A percentile compares a stretch with the other conserved stretches of the same genome.
phyloP scores from a whole-genome alignment of 1,140 invertebrate genomes.

The Lordiphosa mommai region DNA sequence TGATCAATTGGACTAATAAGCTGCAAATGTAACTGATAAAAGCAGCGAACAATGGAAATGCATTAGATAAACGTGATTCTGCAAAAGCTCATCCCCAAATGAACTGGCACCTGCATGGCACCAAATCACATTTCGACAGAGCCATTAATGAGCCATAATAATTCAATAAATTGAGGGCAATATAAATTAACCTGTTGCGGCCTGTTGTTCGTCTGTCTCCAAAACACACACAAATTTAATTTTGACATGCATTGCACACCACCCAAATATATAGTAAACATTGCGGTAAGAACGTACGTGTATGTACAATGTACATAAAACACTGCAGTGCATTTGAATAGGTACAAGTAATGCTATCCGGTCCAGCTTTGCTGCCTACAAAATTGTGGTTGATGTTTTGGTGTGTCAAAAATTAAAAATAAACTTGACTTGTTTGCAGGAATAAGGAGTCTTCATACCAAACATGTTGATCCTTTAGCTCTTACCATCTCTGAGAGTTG shows the following conservation, averaged over 20 bases:
- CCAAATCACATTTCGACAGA: constrained; percentile 55
- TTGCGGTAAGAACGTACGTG: constrained; percentile 7
- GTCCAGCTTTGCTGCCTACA: no score
- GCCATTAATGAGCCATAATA: constrained; percentile 71
- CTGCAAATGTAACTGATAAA: constrained; percentile 49
- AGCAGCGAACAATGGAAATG: constrained; percentile 13
- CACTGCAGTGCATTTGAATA: neutral
- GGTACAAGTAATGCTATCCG: no score
- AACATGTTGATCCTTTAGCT: no score
- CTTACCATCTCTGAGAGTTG: no score
- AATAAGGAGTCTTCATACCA: no score
- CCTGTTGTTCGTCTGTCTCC: neutral
- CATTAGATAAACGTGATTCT: constrained; percentile 5
- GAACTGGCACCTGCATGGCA: neutral
- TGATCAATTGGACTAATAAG: constrained; percentile 49
- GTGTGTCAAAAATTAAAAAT: no score
- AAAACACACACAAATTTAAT: constrained; percentile 45
- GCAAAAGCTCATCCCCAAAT: constrained; percentile 7
- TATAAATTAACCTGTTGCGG: constrained; percentile 73
- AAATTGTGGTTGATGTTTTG: no score
- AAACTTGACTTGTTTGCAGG: no score
- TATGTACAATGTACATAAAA: no score
- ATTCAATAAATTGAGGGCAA: constrained; percentile 72
- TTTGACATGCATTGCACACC: constrained; percentile 57
- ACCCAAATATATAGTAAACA: constrained; percentile 15